phyloP scores from a whole-genome alignment of 1,140 invertebrate species.

The Ceratitis capitata region DNA sequence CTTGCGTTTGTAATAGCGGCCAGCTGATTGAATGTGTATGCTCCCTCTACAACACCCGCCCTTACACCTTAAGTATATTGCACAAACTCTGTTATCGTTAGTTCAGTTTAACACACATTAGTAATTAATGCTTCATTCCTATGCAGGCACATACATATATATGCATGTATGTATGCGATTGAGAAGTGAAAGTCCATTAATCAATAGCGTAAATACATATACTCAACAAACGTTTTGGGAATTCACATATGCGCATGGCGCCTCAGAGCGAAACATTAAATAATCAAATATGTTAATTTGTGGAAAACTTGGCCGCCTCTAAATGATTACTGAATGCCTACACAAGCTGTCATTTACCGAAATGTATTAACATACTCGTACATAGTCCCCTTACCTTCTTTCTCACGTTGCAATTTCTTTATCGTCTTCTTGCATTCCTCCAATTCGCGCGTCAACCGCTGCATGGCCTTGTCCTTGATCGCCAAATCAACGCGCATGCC shows the following conservation, averaged over 20 bases:
- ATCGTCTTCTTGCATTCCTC: constrained; percentile 80
- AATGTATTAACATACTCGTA: not conserved
- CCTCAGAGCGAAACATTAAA: not conserved
- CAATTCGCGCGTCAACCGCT: constrained; percentile 76
- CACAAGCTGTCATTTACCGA: not conserved
- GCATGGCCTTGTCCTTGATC: constrained; percentile 76
- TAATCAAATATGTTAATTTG: not conserved
- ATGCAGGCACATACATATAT: no score
- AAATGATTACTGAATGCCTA: not conserved
- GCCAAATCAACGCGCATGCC: constrained; percentile 77
- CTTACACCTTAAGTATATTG: not conserved
- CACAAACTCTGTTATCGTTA: not conserved
- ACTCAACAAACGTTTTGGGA: constrained; percentile 51
- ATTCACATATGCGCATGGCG: constrained; percentile 23
- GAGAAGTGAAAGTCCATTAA: constrained; percentile 62
- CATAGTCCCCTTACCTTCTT: constrained; percentile 69
- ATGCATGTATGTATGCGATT: not conserved
- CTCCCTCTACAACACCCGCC: not conserved
- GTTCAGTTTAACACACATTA: not conserved
- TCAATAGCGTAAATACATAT: constrained; percentile 48
- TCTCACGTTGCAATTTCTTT: constrained; percentile 77
- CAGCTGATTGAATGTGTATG: not conserved
- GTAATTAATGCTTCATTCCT: constrained; percentile 2
- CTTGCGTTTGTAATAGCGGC: not conserved
- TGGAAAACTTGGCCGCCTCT: not conserved